Evolutionary conservation across 1,140 invertebrate species (phyloP), one percentile per base, ranked within the genome.

Genomic region (Microplitis mediator): DNA sequence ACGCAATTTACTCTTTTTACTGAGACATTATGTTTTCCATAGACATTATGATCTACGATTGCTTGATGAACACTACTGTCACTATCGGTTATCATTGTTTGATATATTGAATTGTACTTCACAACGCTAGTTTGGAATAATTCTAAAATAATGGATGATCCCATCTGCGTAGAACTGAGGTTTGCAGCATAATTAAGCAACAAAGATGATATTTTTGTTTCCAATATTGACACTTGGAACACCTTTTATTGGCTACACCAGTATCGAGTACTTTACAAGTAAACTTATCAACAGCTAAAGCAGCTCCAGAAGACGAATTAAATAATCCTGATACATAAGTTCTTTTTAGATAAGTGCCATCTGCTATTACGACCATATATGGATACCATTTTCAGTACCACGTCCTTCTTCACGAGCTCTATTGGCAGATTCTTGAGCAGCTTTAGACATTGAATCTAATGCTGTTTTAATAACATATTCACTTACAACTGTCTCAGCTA

Each of bases 71-170:
- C 74, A 56, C 73, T 81, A 39, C 75, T 77, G 64, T 80, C 78
- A 1, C 77, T 79, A 73, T 81, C 80, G 5, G 72, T 76, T 36
- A 80, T 75, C 31, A 81, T 9, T 16, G 73, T 67, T 45, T 64
- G 23, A 64, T 79, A 80, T 23, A 69, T 74, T 6, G 81, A 32
- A 9, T 35, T 35, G 31, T 62, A 31, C 5, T 62, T 62, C 9
- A 3, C 4, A n/a, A 45, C 31, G 31, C 60, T 62, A 31, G 11
- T 32, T 62, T 31, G 60, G 31, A 62, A 62, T 32, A 32, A 35
- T n/a, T 62, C 31, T 3, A 35, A 32, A 3, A 62, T 23, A 32
- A 32, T 62, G 2, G 23, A 9, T 23, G 23, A 35, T 32, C 34
- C 23, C 60, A 32, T 62, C 4, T 32, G 14, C 4, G 14, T 62